These are phyloP conservation scores for Stenotaenia linearis DNA, from an alignment of 2,888 invertebrate genomes.

Conservation along the genomic window DNA sequence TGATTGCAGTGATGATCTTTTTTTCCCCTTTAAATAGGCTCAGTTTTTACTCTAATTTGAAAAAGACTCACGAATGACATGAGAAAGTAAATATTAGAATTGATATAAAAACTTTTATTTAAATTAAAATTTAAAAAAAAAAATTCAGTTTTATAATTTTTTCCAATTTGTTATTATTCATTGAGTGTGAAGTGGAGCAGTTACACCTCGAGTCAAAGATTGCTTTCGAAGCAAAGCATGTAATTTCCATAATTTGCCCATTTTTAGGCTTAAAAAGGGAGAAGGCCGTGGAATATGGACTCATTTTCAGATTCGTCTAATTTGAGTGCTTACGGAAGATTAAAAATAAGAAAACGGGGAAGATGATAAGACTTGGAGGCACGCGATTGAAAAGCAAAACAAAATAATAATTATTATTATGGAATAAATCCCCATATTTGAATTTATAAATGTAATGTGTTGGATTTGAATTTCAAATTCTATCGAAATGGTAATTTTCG, in stretches of 20 bases:
- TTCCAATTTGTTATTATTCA: neutral
- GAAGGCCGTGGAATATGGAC: neutral
- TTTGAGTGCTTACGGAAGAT: neutral
- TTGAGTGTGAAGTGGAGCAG: neutral
- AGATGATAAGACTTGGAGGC: neutral
- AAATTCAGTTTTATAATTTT: neutral
- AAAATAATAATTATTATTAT: neutral
- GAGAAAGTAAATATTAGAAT: no score
- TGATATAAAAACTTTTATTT: no score
- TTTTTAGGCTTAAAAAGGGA: neutral
- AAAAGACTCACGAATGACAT: no score
- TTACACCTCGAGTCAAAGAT: neutral
- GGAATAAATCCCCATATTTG: no score
- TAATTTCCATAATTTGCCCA: neutral
- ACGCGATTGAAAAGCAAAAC: neutral
- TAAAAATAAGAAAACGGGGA: neutral
- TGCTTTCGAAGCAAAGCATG: neutral
- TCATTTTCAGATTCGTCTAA: neutral
- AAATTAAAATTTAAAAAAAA: neutral
- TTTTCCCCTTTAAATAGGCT: neutral
- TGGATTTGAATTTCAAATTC: no score
- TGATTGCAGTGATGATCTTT: neutral
- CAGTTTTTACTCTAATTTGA: no score
- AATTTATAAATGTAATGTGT: no score
- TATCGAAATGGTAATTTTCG: no score